phyloP scores from a whole-genome alignment of 2,888 invertebrate species.

The Catocala nupta region DNA sequence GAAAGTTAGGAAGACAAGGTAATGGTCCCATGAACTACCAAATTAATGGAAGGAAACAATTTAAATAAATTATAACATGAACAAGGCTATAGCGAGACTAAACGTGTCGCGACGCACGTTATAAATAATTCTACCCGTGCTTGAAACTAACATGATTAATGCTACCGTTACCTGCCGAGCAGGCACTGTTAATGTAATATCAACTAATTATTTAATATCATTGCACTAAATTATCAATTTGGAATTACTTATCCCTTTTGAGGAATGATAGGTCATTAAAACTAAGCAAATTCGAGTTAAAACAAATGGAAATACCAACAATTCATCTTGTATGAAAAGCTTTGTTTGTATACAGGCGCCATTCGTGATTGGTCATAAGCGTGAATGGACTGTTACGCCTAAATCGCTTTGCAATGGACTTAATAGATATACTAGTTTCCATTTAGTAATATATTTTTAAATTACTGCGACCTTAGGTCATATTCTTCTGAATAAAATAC shows the following conservation, averaged over 20 bases:
- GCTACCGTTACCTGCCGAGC: constrained; percentile 47
- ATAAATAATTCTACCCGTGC: constrained; percentile 63
- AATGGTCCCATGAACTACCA: constrained; percentile 73
- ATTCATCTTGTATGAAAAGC: constrained; percentile 18
- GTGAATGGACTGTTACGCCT: constrained; percentile 12
- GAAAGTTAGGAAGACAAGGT: constrained; percentile 80
- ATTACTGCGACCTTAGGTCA: constrained; percentile 64
- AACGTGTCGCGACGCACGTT: constrained; percentile 34
- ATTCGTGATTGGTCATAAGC: constrained; percentile 23
- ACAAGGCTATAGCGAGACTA: constrained; percentile 58
- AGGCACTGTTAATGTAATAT: constrained; percentile 58
- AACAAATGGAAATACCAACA: constrained; percentile 55
- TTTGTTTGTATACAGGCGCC: constrained; percentile 1
- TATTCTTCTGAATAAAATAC: constrained; percentile 74
- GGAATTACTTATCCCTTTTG: constrained; percentile 77
- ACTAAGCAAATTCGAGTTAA: constrained; percentile 83
- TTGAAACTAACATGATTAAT: constrained; percentile 53
- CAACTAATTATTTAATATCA: constrained; percentile 78
- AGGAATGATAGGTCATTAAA: constrained; percentile 82
- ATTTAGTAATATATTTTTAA: constrained; percentile 39
- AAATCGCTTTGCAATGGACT: constrained; percentile 34
- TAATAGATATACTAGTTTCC: constrained; percentile 38
- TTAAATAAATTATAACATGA: constrained; percentile 70
- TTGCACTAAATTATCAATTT: constrained; percentile 83
- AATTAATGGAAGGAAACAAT: constrained; percentile 61